Evolutionary conservation across 2,888 invertebrate species (phyloP).

Genomic region (Cephus rjabovi): DNA sequence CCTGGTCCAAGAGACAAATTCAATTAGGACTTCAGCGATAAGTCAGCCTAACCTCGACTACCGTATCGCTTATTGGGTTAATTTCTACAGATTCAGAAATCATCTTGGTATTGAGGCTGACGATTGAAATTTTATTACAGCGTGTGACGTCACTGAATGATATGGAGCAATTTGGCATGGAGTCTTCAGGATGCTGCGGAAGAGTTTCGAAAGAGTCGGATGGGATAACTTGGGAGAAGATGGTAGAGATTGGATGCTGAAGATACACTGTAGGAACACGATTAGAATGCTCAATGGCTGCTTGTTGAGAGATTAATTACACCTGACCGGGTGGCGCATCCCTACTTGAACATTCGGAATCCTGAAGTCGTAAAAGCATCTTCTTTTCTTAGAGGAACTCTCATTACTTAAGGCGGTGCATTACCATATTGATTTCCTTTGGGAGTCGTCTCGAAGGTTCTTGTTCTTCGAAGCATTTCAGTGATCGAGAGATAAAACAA

Average conservation of each 20-base stretch:
- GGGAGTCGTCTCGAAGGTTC: constrained; percentile 48
- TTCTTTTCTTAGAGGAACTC: constrained; percentile 42
- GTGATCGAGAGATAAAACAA: constrained; percentile 11
- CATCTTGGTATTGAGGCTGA: neutral
- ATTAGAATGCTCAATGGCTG: constrained; percentile 31
- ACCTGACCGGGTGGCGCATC: constrained; percentile 29
- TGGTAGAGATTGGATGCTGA: constrained; percentile 18
- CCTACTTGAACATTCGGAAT: constrained; percentile 10
- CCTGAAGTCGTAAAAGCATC: constrained; percentile 31
- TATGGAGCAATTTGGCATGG: neutral
- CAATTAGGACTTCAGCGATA: constrained; percentile 50
- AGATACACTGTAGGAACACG: neutral
- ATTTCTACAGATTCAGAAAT: neutral
- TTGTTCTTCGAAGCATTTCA: constrained; percentile 12
- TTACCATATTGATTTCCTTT: constrained; percentile 59
- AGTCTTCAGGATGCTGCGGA: neutral
- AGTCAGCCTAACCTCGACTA: constrained; percentile 29
- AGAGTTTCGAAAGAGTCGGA: constrained; percentile 7
- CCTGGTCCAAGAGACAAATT: constrained; percentile 58
- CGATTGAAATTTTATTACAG: neutral
- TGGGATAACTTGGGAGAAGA: constrained; percentile 1
- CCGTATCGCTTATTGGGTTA: constrained; percentile 27
- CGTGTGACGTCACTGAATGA: neutral
- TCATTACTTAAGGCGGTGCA: constrained; percentile 55
- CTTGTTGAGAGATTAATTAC: constrained; percentile 49